Conservation (phyloP, 2,113 vertebrate species). For the Colaptes auratus region DNA sequence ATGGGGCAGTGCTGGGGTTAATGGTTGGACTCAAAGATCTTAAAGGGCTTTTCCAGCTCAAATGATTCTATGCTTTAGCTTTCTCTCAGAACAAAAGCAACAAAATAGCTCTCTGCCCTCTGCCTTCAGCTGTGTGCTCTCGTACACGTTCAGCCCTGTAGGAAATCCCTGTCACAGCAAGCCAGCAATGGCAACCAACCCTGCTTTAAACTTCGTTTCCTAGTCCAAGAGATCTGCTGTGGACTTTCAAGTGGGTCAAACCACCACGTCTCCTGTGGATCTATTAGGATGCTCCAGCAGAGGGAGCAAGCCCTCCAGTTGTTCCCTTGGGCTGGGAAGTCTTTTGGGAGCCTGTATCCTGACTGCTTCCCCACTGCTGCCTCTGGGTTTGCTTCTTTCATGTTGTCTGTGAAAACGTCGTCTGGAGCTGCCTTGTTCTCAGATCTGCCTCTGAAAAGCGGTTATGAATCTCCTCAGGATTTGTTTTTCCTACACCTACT, state of each 20-base stretch:
- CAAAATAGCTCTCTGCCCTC: neutral
- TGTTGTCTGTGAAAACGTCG: neutral
- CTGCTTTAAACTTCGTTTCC: neutral
- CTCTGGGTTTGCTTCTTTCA: neutral
- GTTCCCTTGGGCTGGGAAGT: neutral
- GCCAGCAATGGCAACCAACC: neutral
- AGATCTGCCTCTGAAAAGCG: neutral
- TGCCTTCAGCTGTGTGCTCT: neutral
- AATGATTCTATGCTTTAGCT: neutral
- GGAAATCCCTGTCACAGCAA: neutral
- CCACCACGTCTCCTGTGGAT: neutral
- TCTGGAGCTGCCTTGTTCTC: neutral
- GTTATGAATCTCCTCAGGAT: neutral
- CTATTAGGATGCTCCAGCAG: neutral
- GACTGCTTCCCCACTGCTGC: neutral
- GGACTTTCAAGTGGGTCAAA: neutral
- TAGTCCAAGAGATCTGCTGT: neutral
- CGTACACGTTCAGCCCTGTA: neutral
- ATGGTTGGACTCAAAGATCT: too few species aligned
- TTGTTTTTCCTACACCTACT: neutral
- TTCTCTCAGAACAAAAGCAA: neutral
- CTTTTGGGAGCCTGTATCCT: neutral
- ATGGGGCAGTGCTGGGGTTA: neutral
- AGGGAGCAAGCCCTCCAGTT: conserved; percentile 28
- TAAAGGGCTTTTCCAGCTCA: too few species aligned